Base-by-base conservation (phyloP, 2,888 invertebrate species). In the Ennomos erosarius region DNA sequence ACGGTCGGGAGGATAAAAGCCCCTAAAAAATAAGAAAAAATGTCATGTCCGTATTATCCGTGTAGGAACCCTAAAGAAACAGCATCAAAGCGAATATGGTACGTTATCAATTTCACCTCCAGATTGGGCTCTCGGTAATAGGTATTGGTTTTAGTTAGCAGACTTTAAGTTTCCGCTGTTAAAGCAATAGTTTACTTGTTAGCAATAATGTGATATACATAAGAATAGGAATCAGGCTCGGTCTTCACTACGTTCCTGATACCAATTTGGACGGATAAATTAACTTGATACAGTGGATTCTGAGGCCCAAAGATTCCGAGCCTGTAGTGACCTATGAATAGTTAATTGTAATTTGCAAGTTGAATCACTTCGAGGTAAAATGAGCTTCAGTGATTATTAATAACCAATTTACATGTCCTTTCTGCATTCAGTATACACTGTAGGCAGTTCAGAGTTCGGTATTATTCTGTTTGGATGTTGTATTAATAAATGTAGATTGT, bases 61-160 rank as follows among this genome's bases (percentile, higher is more conserved):
- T 59, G 53, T 46, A 42, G 49, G 37, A 59, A 55, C 59, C 54
- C 59, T 59, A 50, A 45, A 36, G 39, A 52, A 53, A 40, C 40
- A 49, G 42, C 45, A 42, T 54, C 54, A 62, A 62, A 62, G 54
- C 54, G 42, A 59, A 44, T 52, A 48, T 33, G 36, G 55, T 56
- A 61, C 43, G 56, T 57, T 57, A 61, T 61, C 61, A 61, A 61
- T 57, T 61, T 57, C 37, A 53, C 43, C 50, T 46, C 36, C 34
- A 46, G 53, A 36, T 51, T 40, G 34, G 53, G 42, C 53, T 53
- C 43, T 55, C 42, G 26, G 36, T 50, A 47, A 55, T 54, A n/a
- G n/a, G n/a, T n/a, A 54, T 54, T 57, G 57, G 49, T 56, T 56
- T 56, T 51, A 57, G 54, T 57, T 48, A 45, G 46, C 8, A 42